These are phyloP conservation scores for Orthochromis malagaraziensis DNA, from an alignment of 2,113 vertebrate genomes.

Conservation along the genomic window DNA sequence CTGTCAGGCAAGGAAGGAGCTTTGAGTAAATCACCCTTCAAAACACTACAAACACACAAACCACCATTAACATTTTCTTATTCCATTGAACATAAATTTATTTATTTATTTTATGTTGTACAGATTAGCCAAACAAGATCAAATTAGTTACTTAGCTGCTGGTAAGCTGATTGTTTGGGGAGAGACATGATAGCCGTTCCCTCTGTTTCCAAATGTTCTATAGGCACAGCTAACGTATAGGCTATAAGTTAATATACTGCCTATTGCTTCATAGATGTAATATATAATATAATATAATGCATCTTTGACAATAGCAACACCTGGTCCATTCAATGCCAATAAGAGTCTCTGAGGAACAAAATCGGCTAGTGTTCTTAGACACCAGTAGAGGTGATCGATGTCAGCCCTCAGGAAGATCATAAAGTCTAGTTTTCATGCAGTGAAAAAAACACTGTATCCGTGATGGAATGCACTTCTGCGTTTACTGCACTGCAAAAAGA, in stretches of 20 bases:
- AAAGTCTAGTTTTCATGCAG: neutral
- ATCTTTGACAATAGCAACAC: neutral
- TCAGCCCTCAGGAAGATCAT: neutral
- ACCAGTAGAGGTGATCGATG: neutral
- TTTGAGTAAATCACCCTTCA: neutral
- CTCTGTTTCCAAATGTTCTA: neutral
- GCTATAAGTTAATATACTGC: neutral
- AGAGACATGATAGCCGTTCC: neutral
- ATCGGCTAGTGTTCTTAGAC: rapidly evolving
- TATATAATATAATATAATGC: neutral
- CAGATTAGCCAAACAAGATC: neutral
- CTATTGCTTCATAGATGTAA: neutral
- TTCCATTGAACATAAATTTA: neutral
- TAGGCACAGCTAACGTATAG: neutral
- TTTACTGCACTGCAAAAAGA: neutral
- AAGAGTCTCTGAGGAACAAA: neutral
- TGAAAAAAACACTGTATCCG: neutral
- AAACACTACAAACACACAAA: neutral
- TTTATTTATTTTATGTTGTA: too few species aligned
- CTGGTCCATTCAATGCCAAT: neutral
- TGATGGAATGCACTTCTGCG: neutral
- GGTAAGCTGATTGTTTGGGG: neutral
- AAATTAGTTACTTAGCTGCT: neutral
- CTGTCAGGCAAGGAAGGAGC: neutral
- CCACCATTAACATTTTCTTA: neutral